A percentile compares a stretch with the other conserved stretches of the same genome.
phyloP scores from a whole-genome alignment of 2,113 vertebrate genomes.

The Caloenas nicobarica region DNA sequence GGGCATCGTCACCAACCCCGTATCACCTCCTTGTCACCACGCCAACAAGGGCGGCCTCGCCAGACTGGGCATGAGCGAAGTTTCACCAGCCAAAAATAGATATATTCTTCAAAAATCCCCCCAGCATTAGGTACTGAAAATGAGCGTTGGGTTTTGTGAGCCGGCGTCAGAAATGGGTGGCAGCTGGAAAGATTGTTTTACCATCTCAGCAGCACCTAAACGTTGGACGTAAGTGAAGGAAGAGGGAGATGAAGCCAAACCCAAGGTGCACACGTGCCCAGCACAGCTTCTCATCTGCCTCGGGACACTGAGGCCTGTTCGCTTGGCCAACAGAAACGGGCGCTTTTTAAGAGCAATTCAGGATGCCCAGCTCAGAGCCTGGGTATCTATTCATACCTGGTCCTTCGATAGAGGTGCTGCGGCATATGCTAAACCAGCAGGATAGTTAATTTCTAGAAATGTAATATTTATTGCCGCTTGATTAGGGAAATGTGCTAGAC shows the following conservation, averaged over 20 bases:
- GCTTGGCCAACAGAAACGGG: background rate
- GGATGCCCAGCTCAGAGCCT: background rate
- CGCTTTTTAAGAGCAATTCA: background rate
- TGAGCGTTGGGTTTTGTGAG: background rate
- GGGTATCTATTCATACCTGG: background rate
- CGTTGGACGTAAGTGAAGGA: background rate
- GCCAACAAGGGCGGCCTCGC: background rate
- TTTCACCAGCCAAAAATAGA: background rate
- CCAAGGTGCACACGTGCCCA: fast-evolving
- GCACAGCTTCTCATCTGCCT: background rate
- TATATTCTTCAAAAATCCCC: background rate
- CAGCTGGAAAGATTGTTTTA: slow-evolving; percentile 25
- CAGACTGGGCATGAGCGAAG: background rate
- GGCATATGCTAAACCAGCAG: background rate
- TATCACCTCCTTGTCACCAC: background rate
- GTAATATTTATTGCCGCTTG: background rate
- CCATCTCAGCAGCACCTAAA: background rate
- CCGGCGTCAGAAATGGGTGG: background rate
- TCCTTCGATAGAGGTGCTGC: background rate
- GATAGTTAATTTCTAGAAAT: background rate
- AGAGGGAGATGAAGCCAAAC: background rate
- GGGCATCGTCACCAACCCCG: background rate
- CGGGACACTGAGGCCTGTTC: background rate
- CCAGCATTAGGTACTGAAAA: background rate
- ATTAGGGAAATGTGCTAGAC: background rate